A percentile compares a stretch with the other conserved stretches of the same genome.
phyloP scores from a whole-genome alignment of 2,888 invertebrate species.

The Sinodicranocentrus sp. region DNA sequence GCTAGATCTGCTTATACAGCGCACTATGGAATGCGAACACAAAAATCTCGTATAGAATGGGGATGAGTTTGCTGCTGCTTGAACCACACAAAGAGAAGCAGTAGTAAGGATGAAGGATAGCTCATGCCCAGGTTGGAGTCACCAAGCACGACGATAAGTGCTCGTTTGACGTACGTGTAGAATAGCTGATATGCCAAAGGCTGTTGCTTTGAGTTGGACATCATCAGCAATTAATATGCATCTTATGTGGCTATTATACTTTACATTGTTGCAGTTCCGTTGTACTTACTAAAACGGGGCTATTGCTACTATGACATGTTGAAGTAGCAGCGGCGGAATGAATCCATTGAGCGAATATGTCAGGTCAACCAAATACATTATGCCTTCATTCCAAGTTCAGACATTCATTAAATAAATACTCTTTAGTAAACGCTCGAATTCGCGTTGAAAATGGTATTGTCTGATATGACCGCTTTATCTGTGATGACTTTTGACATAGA shows the following conservation, averaged over 20 bases:
- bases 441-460: not conserved
- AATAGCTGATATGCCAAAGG: not conserved
- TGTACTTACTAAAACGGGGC: conserved; percentile 21
- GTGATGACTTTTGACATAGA: too few relatives aligned
- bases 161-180: conserved; percentile 14
- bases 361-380: conserved; percentile 3
- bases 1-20: not conserved
- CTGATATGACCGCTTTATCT: not conserved
- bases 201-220: not conserved
- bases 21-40: not conserved
- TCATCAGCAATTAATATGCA: conserved; percentile 60
- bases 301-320: not conserved
- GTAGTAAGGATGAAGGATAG: too few relatives aligned
- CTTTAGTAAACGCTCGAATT: not conserved
- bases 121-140: too few relatives aligned
- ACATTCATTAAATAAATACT: not conserved
- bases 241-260: conserved; percentile 50
- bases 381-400: not conserved
- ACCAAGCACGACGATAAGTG: too few relatives aligned
- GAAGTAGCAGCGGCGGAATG: not conserved
- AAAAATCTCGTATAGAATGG: not conserved
- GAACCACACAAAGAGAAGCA: too few relatives aligned
- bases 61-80: not conserved
- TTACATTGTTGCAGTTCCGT: conserved; percentile 50
- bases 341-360: not conserved